A percentile compares a stretch with the other conserved stretches of the same genome.
Conservation (phyloP, 2,888 invertebrate genomes). For the Zelleria hepariella region DNA sequence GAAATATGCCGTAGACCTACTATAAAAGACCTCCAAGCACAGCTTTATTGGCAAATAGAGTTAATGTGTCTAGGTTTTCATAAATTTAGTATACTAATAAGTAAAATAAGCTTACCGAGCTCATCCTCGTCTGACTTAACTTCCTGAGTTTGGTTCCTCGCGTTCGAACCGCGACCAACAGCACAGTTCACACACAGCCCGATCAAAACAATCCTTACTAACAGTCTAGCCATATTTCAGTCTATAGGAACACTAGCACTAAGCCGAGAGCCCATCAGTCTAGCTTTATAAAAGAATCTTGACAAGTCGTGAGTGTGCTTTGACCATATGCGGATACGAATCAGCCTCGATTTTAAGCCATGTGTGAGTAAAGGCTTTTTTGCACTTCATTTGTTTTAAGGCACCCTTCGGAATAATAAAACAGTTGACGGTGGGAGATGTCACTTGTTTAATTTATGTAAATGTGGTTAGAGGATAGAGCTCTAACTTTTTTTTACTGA, state of each 20-base stretch:
- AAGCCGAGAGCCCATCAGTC: slow-evolving; percentile 29
- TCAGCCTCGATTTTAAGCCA: slow-evolving; percentile 26
- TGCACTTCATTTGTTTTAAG: not conserved
- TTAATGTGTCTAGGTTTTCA: too few species aligned
- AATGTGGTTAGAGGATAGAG: too few species aligned
- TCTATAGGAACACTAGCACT: slow-evolving; percentile 24
- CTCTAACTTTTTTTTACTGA: too few species aligned
- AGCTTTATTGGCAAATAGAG: too few species aligned
- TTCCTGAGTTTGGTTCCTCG: slow-evolving; percentile 23
- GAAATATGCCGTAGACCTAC: too few species aligned
- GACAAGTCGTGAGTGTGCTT: slow-evolving; percentile 24
- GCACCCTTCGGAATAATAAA: not conserved
- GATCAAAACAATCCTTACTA: slow-evolving; percentile 23
- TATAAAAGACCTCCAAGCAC: too few species aligned
- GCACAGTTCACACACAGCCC: slow-evolving; percentile 18
- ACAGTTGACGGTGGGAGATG: not conserved
- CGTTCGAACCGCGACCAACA: slow-evolving; percentile 28
- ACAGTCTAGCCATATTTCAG: slow-evolving; percentile 24
- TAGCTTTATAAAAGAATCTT: slow-evolving; percentile 47
- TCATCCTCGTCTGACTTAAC: slow-evolving; percentile 23
- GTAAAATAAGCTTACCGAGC: slow-evolving; percentile 21
- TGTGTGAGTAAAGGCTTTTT: not conserved
- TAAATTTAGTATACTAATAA: too few species aligned
- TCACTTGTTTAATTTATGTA: too few species aligned
- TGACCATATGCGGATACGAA: slow-evolving; percentile 43